Evolutionary conservation across 2,888 invertebrate species (phyloP), one percentile per base, ranked within the genome.

Genomic region (Hirudinaria manillensis): DNA sequence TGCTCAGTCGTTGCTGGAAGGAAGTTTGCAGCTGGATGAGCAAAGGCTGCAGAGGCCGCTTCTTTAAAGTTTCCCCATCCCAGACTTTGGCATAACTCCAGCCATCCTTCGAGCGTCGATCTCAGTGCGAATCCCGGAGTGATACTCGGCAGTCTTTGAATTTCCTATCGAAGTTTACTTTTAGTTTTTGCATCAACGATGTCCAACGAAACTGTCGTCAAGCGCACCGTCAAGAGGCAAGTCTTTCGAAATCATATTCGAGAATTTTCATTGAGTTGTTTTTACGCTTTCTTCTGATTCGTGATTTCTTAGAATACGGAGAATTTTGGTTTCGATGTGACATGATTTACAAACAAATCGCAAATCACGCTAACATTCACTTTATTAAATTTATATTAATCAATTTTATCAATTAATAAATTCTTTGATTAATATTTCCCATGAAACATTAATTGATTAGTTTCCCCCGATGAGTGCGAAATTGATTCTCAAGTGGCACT

Each of bases 131-230:
- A 24, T 56, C 16, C 24, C 13, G 61, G 24, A 61, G 61, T 61
- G 61, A 10, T 61, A 27, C 24, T 29, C 61, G 24, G 6, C 61
- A 27, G 61, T 29, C 61, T 24, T 61, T 61, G 61, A 61, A 61
- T 24, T 61, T 61, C 45, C 16, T 7, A 16, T 61, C 61, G 29
- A 61, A 61, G 61, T 29, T 61, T 29, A 7, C 13, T 61, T 61
- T 56, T 61, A 10, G 13, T 21, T 61, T 61, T 29, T 61, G 24
- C 10, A n/a, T 56, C 53, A 70, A 70, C 10, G 34, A 75, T 75
- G 75, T 75, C 75, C 29, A 75, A 29, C 66, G 75, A 75, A 65
- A 75, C 71, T 34, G 66, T 75, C 65, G 75, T 75, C n/a, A 75
- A 75, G 36, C 34, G 75, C 13, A 75, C 75, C 7, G 53, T 75